Percentiles rank a stretch among this genome's conserved stretches.
Conservation (phyloP, 2,113 vertebrate species). For the Muntiacus reevesi region DNA sequence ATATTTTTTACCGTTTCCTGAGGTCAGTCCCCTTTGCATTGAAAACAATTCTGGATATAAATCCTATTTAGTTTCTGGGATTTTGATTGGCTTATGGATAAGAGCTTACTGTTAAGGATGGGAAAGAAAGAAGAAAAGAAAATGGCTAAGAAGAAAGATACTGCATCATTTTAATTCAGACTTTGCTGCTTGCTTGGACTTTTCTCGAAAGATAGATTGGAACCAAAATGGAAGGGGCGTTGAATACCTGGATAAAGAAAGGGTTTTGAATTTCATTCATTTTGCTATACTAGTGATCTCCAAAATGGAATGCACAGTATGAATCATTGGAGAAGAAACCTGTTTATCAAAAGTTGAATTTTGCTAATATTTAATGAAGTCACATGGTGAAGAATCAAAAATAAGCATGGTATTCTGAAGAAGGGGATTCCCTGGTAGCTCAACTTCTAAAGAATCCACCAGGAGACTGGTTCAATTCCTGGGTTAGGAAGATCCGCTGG, state of each 20-base stretch:
- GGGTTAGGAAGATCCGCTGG: not conserved
- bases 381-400: not conserved
- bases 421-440: not conserved
- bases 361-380: slow-evolving; percentile 3
- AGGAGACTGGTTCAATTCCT: not conserved
- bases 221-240: not conserved
- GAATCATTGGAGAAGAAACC: slow-evolving; percentile 12
- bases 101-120: not conserved
- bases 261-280: not conserved
- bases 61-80: not conserved
- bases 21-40: not conserved
- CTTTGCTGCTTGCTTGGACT: not conserved
- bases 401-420: not conserved
- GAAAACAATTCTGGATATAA: slow-evolving; percentile 1
- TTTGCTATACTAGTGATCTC: not conserved
- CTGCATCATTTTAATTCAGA: not conserved
- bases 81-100: not conserved
- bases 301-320: not conserved
- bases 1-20: not conserved
- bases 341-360: not conserved
- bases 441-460: not conserved
- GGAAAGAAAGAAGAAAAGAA: not conserved
- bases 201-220: not conserved
- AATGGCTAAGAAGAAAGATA: not conserved
- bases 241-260: not conserved